Base-by-base conservation (phyloP, 2,797 vertebrate genomes). In the Coreius guichenoti region DNA sequence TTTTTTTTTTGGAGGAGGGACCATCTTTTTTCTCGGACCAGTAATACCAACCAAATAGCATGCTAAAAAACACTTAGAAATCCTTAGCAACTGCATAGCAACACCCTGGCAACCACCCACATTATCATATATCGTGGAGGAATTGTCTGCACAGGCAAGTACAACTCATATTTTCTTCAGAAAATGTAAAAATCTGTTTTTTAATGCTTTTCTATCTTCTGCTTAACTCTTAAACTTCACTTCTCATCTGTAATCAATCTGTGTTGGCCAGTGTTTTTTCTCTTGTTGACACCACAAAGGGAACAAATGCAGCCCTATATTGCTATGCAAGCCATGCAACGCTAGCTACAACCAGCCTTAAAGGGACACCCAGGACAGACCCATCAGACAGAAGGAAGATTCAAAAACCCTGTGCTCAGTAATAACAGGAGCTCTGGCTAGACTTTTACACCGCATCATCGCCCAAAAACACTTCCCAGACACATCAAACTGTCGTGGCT, bases 341-440 rank as follows among this genome's bases (percentile, higher is more conserved):
- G 91, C 90, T 90, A 86, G 89, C 54, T n/a, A 79, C 8, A 68
- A 81, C 47, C 78, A 87, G 86, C 88, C 89, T 92, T 93, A 90
- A 88, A 92, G 91, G 91, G 93, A 90, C 91, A 91, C 89, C 88
- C 89, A 36, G 92, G 92, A 92, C 86, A 92, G 86, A 93, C 93
- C 89, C 88, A 92, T 93, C 85, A 91, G 89, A 31, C 89, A 93
- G 89, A 90, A 85, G 90, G 76, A 87, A 94, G 92, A 88, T 91
- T 90, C 79, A 29, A 84, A 61, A 70, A 74, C 39, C 11, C 69
- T 63, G 54, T 82, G 39, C 92, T 89, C 81, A 63, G 80, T 31
- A 82, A 82, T 72, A 82, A 45, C 80, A 45, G 36, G 29, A 45
- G 39, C 29, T 51, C 21, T 65, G 81, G 56, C 72, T 36, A 16